Base-by-base conservation (phyloP, 2,797 vertebrate genomes). In the Ibycter americanus region DNA sequence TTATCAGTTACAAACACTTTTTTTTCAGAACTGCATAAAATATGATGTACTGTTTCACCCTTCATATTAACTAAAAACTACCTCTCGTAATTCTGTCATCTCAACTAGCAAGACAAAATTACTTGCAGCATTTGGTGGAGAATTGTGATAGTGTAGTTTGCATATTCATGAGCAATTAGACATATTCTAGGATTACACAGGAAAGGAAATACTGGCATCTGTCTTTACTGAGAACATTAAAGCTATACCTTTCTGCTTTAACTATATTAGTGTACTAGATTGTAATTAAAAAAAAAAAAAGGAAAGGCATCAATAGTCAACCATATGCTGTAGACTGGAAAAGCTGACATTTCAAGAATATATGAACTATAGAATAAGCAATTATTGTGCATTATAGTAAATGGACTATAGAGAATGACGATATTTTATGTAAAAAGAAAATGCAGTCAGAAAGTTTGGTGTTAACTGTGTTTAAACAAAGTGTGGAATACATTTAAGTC, bases 81-180 rank as follows among this genome's bases (percentile, higher is more conserved):
- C 27, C 31, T 92, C 92, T 87, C 1, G 0, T 95, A 94, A 72
- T 89, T 74, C 90, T 91, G 90, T 87, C 74, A 71, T 85, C 83
- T 95, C 68, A 67, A 65, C 87, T 56, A 95, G 74, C 87, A 66
- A 66, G 71, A 42, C 67, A 94, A 78, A 95, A 93, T 89, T 89
- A 70, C 67, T 94, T 96, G 72, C 49, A 89, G 76, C 87, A 91
- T 94, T 94, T 96, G 94, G 92, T 83, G 78, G 87, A 92, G 93
- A 95, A 71, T 85, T 61, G 18, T 78, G 83, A 54, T 89, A 58
- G 81, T 96, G 95, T 72, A 65, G 49, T 94, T 94, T 93, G 90
- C 86, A 95, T 97, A 96, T 97, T 96, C 90, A 94, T 96, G 92
- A 96, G 92, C 95, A 92, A 89, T 95, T 96, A 93, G 65, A 49